A percentile compares a stretch with the other conserved stretches of the same genome.
Evolutionary conservation across 2,888 invertebrate species (phyloP).

Genomic region (Melanostoma mellinum): DNA sequence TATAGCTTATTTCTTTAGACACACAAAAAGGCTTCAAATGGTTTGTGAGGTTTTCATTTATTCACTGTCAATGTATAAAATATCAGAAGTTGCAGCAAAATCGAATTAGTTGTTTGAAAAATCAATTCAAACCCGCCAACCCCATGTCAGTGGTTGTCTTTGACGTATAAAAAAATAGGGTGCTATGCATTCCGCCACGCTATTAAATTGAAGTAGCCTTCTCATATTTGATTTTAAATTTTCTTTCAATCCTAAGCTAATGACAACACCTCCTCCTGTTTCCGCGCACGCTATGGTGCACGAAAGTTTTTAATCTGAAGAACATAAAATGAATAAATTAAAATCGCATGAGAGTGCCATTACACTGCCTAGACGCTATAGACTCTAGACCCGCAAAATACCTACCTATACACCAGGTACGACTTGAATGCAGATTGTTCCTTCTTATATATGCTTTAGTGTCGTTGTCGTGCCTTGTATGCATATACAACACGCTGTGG

Average conservation of each 20-base stretch:
- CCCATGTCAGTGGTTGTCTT: too few species aligned
- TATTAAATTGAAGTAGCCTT: too few species aligned
- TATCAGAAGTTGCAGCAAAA: too few species aligned
- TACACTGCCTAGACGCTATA: constrained; percentile 7
- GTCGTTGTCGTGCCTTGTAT: constrained; percentile 18
- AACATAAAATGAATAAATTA: constrained; percentile 69
- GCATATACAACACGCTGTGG: constrained; percentile 27
- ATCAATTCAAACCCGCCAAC: too few species aligned
- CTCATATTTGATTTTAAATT: not conserved
- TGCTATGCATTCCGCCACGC: too few species aligned
- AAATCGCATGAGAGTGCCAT: constrained; percentile 53
- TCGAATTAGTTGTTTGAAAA: too few species aligned
- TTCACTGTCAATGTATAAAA: too few species aligned
- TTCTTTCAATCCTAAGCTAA: constrained; percentile 32
- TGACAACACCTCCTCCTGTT: constrained; percentile 70
- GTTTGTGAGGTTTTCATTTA: too few species aligned
- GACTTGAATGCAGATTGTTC: constrained; percentile 55
- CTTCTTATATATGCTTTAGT: constrained; percentile 1
- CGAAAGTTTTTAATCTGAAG: constrained; percentile 63
- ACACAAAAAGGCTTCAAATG: too few species aligned
- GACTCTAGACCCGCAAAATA: not conserved
- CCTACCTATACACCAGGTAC: not conserved
- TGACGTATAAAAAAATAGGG: too few species aligned
- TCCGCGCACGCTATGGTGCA: constrained; percentile 64
- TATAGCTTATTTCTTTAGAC: too few species aligned